Conservation (phyloP, 2,797 vertebrate species). For the Anguilla marmorata region DNA sequence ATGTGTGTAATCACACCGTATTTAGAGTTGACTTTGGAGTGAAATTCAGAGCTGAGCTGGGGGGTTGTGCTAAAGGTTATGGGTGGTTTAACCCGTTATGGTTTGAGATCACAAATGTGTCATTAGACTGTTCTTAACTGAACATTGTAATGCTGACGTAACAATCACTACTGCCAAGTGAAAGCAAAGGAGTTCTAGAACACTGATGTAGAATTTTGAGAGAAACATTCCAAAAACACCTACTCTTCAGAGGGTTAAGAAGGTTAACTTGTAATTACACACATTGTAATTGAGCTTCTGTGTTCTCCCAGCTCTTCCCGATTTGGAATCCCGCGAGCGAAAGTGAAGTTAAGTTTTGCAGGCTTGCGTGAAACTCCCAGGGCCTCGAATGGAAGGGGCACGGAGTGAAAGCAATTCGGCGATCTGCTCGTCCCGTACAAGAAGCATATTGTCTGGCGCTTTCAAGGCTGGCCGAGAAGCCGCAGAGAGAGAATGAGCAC, state of each 20-base stretch:
- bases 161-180: too few relatives aligned
- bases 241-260: too few relatives aligned
- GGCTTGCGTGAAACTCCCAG: not conserved
- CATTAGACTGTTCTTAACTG: too few relatives aligned
- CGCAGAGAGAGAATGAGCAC: constrained; percentile 33
- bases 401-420: not conserved
- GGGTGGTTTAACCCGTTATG: not conserved
- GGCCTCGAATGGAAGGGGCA: not conserved
- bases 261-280: not conserved
- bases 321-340: not conserved
- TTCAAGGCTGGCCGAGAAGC: not conserved
- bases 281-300: not conserved
- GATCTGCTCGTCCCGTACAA: not conserved
- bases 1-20: not conserved
- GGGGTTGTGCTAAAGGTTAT: not conserved
- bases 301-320: not conserved
- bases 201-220: too few relatives aligned
- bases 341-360: not conserved
- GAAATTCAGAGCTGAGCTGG: not conserved
- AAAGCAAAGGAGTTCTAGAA: too few relatives aligned
- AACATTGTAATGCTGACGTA: too few relatives aligned
- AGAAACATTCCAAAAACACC: too few relatives aligned
- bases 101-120: not conserved
- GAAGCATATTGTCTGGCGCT: not conserved
- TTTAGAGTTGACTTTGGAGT: not conserved